Evolutionary conservation across 2,888 invertebrate genomes (phyloP).

Genomic region (Eumerus sabulonum): DNA sequence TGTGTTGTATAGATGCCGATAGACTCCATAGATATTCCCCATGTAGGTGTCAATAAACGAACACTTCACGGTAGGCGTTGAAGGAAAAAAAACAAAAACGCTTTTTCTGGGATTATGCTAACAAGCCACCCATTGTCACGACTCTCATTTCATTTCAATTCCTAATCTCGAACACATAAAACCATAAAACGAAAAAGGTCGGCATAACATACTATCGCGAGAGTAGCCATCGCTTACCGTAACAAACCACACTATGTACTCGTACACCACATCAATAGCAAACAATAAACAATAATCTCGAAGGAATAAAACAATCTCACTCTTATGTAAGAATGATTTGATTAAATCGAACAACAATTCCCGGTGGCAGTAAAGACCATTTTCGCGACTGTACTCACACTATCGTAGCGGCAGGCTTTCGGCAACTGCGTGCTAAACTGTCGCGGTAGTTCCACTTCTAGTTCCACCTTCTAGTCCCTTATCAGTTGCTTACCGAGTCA

Average conservation of each 20-base stretch:
- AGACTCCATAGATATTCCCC: neutral
- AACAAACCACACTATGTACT: constrained; percentile 5
- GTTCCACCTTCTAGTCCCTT: constrained; percentile 17
- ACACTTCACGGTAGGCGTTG: constrained; percentile 12
- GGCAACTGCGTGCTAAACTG: constrained; percentile 36
- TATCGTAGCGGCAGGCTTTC: neutral
- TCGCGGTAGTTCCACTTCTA: constrained; percentile 11
- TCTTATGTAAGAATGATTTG: constrained; percentile 42
- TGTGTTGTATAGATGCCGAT: neutral
- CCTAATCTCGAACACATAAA: constrained; percentile 6
- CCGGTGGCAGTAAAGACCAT: constrained; percentile 8
- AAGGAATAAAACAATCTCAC: constrained; percentile 16
- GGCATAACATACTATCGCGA: neutral
- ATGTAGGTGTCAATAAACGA: constrained; percentile 43
- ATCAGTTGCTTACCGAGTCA: neutral
- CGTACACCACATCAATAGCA: constrained; percentile 19
- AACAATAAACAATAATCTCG: constrained; percentile 6
- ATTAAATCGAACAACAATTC: constrained; percentile 44
- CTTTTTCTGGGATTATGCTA: constrained; percentile 30
- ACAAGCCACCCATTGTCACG: constrained; percentile 31
- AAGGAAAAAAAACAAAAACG: too few relatives aligned
- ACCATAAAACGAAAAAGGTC: constrained; percentile 20
- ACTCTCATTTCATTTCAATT: constrained; percentile 20
- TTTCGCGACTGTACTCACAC: constrained; percentile 7
- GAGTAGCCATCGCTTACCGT: neutral